These are phyloP conservation scores for Eptesicus fuscus DNA, from an alignment of 2,113 vertebrate genomes.

Conservation along the genomic window DNA sequence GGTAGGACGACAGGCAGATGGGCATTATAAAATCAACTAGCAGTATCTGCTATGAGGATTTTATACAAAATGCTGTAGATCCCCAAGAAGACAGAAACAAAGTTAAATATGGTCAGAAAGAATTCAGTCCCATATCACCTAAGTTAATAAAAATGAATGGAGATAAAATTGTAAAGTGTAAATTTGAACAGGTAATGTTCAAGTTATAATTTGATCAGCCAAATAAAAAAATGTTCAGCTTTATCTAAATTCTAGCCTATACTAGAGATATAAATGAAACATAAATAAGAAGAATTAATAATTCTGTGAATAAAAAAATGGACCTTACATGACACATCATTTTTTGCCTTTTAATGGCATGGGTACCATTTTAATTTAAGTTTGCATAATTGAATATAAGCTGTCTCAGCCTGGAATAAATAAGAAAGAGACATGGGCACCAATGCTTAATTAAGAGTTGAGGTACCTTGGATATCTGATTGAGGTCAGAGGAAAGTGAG, in stretches of 20 bases:
- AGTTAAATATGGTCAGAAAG: background rate
- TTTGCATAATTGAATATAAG: background rate
- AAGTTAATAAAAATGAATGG: background rate
- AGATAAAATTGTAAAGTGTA: background rate
- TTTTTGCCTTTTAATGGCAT: background rate
- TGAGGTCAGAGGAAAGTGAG: background rate
- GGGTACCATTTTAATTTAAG: background rate
- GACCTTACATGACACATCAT: no score
- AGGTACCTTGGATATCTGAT: no score
- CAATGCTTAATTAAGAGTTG: accelerated
- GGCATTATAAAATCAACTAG: background rate
- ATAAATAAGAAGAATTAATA: background rate
- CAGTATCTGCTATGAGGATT: background rate
- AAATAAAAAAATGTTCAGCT: background rate
- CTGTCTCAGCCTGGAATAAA: background rate
- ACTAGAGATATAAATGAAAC: background rate
- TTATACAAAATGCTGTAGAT: background rate
- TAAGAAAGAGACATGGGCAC: no score
- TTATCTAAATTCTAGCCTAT: background rate
- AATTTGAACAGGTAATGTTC: background rate
- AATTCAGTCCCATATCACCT: background rate
- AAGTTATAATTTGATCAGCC: background rate
- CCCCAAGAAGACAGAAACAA: background rate
- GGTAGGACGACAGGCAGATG: background rate
- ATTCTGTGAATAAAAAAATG: background rate